Base-by-base conservation (phyloP, 2,888 invertebrate species). In the Campoletis raptor region DNA sequence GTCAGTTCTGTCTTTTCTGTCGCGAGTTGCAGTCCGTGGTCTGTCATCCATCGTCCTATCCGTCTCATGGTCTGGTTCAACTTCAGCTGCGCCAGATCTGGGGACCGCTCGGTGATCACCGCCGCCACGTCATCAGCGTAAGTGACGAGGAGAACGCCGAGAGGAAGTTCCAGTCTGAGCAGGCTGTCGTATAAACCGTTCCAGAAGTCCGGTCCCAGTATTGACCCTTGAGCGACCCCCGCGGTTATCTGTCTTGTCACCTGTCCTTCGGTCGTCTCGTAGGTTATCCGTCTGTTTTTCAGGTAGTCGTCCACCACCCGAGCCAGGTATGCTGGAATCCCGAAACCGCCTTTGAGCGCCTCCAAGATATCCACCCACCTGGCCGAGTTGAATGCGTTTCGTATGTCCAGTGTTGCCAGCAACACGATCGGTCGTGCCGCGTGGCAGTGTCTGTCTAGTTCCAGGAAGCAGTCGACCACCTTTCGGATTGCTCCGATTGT, bases 261-360 rank as follows among this genome's bases (percentile, higher is more conserved):
- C 48, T 3, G 67, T 48, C 88, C 87, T 10, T 85, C 72, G 12
- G 69, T 81, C 21, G 87, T 87, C n/a, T 88, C 85, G 67, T 88
- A 89, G 8, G 67, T 36, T 6, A 88, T 72, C 15, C 79, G 76
- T 52, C 88, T 61, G 70, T 89, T 81, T 10, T 21, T 54, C 45
- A 89, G 76, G 70, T 89, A 90, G 64, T 88, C 87, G 52, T 64
- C 66, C 24, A 89, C 64, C 5, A 89, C 72, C 54, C 78, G 54
- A 10, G 57, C 30, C 8, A 89, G 81, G 48, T 89, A 86, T 2
- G 67, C 45, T 5, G 87, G 85, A 0, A 83, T 24, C 48, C 69
- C n/a, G 79, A 87, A 48, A 5, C 48, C 18, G 15, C 48, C 5
- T 48, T 18, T 15, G 0, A 88, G 61, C 15, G 87, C 86, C 24